Evolutionary conservation across 2,113 vertebrate genomes (phyloP), one percentile per base, ranked within the genome.

Genomic region (Chionomys nivalis): DNA sequence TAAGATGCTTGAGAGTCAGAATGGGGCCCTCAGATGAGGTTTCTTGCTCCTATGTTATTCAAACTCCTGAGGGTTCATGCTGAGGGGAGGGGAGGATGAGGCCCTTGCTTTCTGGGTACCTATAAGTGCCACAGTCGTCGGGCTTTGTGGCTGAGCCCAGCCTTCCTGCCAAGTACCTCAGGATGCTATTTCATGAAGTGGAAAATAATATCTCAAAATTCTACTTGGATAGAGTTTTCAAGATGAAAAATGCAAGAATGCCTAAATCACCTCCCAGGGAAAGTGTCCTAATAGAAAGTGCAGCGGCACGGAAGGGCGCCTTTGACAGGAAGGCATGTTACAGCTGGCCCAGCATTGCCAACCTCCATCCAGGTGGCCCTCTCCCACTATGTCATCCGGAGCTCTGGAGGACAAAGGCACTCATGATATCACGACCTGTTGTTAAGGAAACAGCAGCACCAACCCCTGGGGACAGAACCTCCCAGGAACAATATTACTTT

Each of bases 121-220:
- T 5, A 8, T 4, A 8, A 77, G 28, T 65, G 31, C 58, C 31
- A 31, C 14, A 85, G 26, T 1, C 17, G 2, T 19, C 0, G 8
- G 17, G 58, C 24, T 42, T 31, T 63, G 26, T 31, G 58, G 58
- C 39, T 19, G 14, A 85, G 26, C n/a, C 39, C 55, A 58, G 55
- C 44, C 85, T 96, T 93, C 63, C 75, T 44, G n/a, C 21, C 52
- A n/a, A 42, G 36, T 91, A 28, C 68, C 90, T 95, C 96, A 87
- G n/a, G 76, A 63, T 93, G 82, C 47, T 44, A 93, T 94, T 97
- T 92, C 90, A 97, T 78, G 79, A 79, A 91, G 78, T 33, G 58
- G 65, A 76, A 52, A 33, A 92, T 39, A 70, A 49, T 83, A 70
- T 90, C 90, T 97, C 79, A 76, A 93, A 96, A 96, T 10, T 33